phyloP scores from a whole-genome alignment of 1,140 invertebrate genomes.

The Heterodera schachtii region DNA sequence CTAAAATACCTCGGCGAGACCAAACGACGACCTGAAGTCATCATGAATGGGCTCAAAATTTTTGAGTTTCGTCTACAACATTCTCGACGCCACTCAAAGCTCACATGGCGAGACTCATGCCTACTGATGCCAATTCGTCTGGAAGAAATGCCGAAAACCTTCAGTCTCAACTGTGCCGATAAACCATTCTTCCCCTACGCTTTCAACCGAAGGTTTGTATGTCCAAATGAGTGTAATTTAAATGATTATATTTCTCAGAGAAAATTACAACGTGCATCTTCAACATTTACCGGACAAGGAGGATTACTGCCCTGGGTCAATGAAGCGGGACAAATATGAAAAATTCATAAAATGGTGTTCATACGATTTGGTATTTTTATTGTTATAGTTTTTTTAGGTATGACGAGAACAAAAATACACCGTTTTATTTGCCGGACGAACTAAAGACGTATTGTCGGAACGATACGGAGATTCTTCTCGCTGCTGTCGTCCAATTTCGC shows the following conservation, averaged over 20 bases:
- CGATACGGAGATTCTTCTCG: slow-evolving; percentile 13
- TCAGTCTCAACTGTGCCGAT: not conserved
- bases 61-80: not conserved
- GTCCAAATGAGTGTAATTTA: too few species aligned
- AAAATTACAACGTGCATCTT: too few species aligned
- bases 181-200: not conserved
- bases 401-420: not conserved
- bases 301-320: not conserved
- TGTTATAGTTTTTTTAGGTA: not conserved
- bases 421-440: not conserved
- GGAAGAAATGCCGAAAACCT: not conserved
- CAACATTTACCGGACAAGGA: not conserved
- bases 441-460: not conserved
- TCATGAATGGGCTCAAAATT: not conserved
- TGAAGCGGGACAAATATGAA: not conserved
- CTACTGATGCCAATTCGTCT: not conserved
- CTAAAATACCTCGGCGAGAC: not conserved
- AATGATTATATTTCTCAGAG: too few species aligned
- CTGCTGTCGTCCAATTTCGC: not conserved
- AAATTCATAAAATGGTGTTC: not conserved
- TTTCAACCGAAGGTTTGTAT: not conserved
- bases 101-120: slow-evolving; percentile 2
- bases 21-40: not conserved
- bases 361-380: too few species aligned
- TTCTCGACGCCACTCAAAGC: not conserved